Conservation (phyloP, 2,797 vertebrate species). For the Miichthys miiuy region DNA sequence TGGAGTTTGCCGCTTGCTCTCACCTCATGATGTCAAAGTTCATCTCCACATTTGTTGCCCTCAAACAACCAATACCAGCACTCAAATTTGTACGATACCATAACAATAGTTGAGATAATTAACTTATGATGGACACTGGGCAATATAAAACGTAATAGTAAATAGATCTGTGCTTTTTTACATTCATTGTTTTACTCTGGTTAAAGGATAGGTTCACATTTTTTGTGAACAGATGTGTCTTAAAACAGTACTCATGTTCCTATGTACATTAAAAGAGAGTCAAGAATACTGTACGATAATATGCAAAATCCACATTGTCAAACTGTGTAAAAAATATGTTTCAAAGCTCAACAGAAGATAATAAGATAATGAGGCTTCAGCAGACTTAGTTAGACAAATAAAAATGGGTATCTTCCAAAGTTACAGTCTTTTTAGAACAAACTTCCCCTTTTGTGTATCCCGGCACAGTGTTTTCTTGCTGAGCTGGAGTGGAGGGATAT, state of each 20-base stretch:
- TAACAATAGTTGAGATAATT: not conserved
- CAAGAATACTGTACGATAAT: not conserved
- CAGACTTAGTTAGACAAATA: not conserved
- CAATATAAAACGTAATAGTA: not conserved
- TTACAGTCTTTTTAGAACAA: not conserved
- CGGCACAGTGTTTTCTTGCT: not conserved
- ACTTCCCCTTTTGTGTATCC: not conserved
- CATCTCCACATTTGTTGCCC: not conserved
- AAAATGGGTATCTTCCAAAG: not conserved
- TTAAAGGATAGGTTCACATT: not conserved
- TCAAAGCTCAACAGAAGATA: not conserved
- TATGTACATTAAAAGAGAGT: not conserved
- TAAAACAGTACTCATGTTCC: not conserved
- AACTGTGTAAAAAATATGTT: not conserved
- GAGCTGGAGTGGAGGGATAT: not conserved
- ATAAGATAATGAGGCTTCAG: not conserved
- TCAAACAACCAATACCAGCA: not conserved
- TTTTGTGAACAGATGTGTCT: not conserved
- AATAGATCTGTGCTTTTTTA: not conserved
- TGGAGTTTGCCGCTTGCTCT: not conserved
- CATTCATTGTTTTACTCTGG: not conserved
- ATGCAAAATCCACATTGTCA: not conserved
- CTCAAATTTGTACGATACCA: not conserved
- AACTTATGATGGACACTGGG: not conserved
- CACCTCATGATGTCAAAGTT: not conserved